Percentiles rank a stretch among this genome's conserved stretches.
Evolutionary conservation across 1,140 invertebrate genomes (phyloP).

Genomic region (Laupala kohalensis): DNA sequence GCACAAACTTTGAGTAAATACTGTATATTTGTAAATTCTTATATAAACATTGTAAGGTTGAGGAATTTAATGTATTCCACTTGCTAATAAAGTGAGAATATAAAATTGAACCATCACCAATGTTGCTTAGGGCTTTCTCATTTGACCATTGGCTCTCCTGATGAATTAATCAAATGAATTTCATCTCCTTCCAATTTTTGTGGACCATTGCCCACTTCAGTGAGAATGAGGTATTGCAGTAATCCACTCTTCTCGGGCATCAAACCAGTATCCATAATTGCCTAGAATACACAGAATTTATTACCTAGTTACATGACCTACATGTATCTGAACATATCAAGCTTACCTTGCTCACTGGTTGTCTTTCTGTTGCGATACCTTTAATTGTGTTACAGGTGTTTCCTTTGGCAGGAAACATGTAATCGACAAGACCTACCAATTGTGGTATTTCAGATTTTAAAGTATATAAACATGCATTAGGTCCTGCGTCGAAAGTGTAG

Average conservation of each 20-base stretch:
- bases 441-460: constrained; percentile 59
- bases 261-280: no score
- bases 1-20: background rate
- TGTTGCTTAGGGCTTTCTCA: background rate
- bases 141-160: background rate
- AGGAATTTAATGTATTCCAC: background rate
- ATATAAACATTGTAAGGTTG: background rate
- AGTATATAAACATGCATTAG: constrained; percentile 87
- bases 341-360: no score
- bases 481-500: constrained; percentile 96
- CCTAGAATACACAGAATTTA: no score
- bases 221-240: background rate
- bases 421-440: constrained; percentile 48
- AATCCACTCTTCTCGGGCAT: no score
- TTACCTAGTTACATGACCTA: no score
- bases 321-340: no score
- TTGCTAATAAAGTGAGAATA: background rate
- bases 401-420: constrained; percentile 51
- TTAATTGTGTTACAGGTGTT: no score
- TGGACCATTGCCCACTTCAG: background rate
- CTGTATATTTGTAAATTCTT: background rate
- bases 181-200: background rate
- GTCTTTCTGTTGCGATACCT: no score
- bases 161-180: background rate
- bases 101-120: background rate